phyloP scores from a whole-genome alignment of 2,113 vertebrate species.

The Mus pahari region DNA sequence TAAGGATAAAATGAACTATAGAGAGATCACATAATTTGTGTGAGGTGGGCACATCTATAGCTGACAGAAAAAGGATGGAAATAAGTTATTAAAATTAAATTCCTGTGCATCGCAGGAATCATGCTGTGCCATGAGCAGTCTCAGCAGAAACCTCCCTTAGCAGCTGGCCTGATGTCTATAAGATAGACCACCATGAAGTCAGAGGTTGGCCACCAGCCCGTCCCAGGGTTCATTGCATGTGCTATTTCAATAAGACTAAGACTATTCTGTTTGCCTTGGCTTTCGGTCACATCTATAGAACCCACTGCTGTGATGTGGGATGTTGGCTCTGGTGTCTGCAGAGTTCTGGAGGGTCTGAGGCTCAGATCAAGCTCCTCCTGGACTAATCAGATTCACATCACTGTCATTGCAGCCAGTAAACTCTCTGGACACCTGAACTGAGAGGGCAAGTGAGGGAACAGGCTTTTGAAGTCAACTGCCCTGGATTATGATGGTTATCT shows the following conservation, averaged over 20 bases:
- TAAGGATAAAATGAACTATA: neutral
- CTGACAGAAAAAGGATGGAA: neutral
- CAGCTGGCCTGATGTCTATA: neutral
- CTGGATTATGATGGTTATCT: neutral
- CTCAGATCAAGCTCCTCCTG: neutral
- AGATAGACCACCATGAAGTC: neutral
- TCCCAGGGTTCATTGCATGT: accelerated
- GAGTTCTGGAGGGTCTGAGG: neutral
- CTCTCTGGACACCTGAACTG: too few relatives aligned
- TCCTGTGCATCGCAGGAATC: accelerated
- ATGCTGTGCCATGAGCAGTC: too few relatives aligned
- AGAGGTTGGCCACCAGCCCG: neutral
- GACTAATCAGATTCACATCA: neutral
- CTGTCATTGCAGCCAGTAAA: neutral
- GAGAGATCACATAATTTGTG: neutral
- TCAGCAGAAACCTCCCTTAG: too few relatives aligned
- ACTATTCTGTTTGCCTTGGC: neutral
- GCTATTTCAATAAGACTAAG: too few relatives aligned
- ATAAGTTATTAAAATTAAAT: neutral
- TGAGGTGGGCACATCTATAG: accelerated
- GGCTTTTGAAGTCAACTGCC: neutral
- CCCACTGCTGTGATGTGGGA: neutral
- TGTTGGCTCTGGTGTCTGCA: neutral
- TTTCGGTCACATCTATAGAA: neutral
- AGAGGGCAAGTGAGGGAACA: accelerated